These are phyloP conservation scores for Macaria liturata DNA, from an alignment of 2,888 invertebrate species.

Conservation along the genomic window DNA sequence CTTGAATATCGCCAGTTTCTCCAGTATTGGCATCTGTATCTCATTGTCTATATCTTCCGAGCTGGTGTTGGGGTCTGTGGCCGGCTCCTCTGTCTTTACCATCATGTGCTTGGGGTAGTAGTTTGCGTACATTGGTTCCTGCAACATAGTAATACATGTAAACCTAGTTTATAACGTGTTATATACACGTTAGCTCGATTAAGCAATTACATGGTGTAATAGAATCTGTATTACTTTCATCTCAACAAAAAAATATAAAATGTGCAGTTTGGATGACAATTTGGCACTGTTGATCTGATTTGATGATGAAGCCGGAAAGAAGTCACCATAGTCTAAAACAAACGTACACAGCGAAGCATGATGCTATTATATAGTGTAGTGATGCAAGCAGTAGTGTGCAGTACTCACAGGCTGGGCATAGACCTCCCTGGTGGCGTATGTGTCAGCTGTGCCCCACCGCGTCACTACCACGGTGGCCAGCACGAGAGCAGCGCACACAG, in stretches of 20 bases:
- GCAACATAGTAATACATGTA: conserved; percentile 21
- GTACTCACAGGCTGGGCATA: conserved; percentile 48
- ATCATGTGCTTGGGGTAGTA: conserved; percentile 37
- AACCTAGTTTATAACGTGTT: too few species aligned
- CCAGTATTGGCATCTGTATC: conserved; percentile 56
- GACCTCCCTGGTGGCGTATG: conserved; percentile 48
- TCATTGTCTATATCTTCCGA: conserved; percentile 52
- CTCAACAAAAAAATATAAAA: too few species aligned
- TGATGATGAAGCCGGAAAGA: too few species aligned
- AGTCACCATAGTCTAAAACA: too few species aligned
- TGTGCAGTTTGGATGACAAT: too few species aligned
- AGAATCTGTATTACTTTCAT: too few species aligned
- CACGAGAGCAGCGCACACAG: conserved; percentile 69
- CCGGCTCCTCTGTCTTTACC: conserved; percentile 14
- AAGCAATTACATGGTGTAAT: too few species aligned
- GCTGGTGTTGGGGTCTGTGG: conserved; percentile 26
- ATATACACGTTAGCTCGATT: too few species aligned
- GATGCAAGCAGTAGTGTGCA: too few species aligned
- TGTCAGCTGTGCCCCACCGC: conserved; percentile 60
- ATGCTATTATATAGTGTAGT: too few species aligned
- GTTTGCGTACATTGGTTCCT: conserved; percentile 61
- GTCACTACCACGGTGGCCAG: conserved; percentile 72
- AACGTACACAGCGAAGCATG: too few species aligned
- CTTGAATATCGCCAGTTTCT: conserved; percentile 68
- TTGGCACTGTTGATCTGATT: too few species aligned